Conservation (phyloP, 2,113 vertebrate genomes). For the Orientallactaga bullata region DNA sequence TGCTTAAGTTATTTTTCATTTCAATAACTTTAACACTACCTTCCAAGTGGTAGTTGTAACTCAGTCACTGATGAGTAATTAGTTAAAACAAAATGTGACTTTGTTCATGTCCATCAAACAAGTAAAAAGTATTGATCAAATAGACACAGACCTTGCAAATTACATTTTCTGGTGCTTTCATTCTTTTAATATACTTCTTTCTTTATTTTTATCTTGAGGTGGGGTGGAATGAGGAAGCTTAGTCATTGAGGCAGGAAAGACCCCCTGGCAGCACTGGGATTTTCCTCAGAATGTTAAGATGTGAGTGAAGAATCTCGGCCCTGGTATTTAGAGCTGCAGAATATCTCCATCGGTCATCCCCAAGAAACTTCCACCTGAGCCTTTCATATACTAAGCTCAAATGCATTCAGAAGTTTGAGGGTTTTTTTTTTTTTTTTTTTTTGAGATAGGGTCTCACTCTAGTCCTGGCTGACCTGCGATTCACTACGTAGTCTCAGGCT, state of each 20-base stretch:
- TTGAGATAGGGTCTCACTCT: too few relatives aligned
- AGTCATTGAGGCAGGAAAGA: background rate
- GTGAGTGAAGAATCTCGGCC: background rate
- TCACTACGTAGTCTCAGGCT: too few relatives aligned
- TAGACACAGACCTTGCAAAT: background rate
- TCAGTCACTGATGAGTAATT: background rate
- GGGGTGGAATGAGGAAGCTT: background rate
- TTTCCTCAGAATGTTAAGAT: background rate
- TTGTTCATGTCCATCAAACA: slow-evolving; percentile 50
- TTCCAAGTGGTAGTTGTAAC: background rate
- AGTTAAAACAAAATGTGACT: slow-evolving; percentile 11
- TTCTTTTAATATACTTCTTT: background rate
- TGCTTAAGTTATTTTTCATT: slow-evolving; percentile 41
- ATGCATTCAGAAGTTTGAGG: slow-evolving; percentile 13
- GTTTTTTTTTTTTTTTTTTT: too few relatives aligned
- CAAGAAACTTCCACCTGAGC: background rate
- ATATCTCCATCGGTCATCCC: background rate
- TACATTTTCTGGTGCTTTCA: background rate
- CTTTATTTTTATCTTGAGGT: background rate
- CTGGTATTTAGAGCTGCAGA: background rate
- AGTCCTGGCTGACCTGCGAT: too few relatives aligned
- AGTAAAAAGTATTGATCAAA: background rate
- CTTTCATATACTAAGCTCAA: background rate
- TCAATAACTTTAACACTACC: slow-evolving; percentile 25
- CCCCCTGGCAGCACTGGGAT: background rate